Evolutionary conservation across 2,113 vertebrate species (phyloP), one percentile per base, ranked within the genome.

Genomic region (Lepidothrix coronata): DNA sequence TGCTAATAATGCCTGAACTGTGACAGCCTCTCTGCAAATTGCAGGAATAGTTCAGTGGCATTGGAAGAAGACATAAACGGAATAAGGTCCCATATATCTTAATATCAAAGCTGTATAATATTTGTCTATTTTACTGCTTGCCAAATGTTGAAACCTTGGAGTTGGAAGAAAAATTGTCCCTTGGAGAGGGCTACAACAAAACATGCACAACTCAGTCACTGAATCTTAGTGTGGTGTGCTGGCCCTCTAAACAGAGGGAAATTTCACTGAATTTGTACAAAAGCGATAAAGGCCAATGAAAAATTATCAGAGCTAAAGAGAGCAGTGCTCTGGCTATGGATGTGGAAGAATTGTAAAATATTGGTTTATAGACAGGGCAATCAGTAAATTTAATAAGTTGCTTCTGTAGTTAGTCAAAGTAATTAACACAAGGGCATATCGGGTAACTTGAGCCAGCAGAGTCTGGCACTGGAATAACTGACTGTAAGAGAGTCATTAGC

Each of bases 331-430:
- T 84, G 31, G 23, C 84, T 94, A 94, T 93, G 90, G 78, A 91
- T 82, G 39, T 59, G 73, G 62, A 94, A 91, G 77, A 80, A 94
- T 85, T 85, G 66, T 66, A 88, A 89, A 81, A 77, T 95, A 94
- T 85, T 95, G 94, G 78, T 97, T 97, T 96, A 95, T 88, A 94
- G 96, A 94, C 80, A 95, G 80, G 87, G 59, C 55, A 91, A 95
- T 97, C 96, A 97, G 94, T 95, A 95, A 97, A 97, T 98, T 97
- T 98, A 98, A 89, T 98, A 98, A 98, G 96, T 97, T 5, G 3
- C 58, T 97, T 90, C 87, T 88, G 89, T 92, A 98, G 96, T 98
- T 97, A 97, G 95, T 98, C 96, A 97, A 95, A 98, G 95, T 97
- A 98, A 98, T 98, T 98, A 98, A 98, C 94, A 93, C 82, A 27